Percentiles rank a stretch among this genome's conserved stretches.
Conservation (phyloP, 2,113 vertebrate species). For the Acinonyx jubatus region DNA sequence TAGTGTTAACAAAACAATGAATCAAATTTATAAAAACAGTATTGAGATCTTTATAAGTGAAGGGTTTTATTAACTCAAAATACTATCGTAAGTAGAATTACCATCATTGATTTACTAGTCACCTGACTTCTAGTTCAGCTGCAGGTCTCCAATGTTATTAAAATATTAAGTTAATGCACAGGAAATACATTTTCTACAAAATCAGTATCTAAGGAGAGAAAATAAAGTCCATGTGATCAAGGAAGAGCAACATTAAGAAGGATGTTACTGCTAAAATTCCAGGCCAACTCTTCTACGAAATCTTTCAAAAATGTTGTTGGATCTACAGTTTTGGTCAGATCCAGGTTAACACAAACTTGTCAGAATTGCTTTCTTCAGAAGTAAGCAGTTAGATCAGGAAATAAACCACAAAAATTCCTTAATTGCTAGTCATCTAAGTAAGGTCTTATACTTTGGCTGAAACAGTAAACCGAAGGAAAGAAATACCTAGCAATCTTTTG, state of each 20-base stretch:
- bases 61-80: constrained; percentile 36
- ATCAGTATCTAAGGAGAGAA: neutral
- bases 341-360: constrained; percentile 59
- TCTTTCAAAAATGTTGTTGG: constrained; percentile 56
- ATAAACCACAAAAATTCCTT: constrained; percentile 77
- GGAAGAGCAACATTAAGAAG: neutral
- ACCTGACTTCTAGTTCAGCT: neutral
- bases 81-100: neutral
- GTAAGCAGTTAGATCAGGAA: constrained; percentile 72
- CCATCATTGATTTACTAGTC: neutral
- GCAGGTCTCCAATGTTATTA: neutral
- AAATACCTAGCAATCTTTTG: constrained; percentile 58
- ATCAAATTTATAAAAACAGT: neutral
- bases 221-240: neutral
- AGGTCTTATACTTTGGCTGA: constrained; percentile 57
- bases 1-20: neutral
- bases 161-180: neutral
- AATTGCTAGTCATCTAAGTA: constrained; percentile 75
- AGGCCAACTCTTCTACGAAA: constrained; percentile 35
- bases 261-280: constrained; percentile 39
- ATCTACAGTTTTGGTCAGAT: constrained; percentile 50
- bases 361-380: constrained; percentile 74
- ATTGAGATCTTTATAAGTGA: neutral
- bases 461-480: constrained; percentile 46
- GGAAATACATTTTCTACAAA: constrained; percentile 42